Base-by-base conservation (phyloP, 1,140 invertebrate species). In the Panagrolaimus sp. region DNA sequence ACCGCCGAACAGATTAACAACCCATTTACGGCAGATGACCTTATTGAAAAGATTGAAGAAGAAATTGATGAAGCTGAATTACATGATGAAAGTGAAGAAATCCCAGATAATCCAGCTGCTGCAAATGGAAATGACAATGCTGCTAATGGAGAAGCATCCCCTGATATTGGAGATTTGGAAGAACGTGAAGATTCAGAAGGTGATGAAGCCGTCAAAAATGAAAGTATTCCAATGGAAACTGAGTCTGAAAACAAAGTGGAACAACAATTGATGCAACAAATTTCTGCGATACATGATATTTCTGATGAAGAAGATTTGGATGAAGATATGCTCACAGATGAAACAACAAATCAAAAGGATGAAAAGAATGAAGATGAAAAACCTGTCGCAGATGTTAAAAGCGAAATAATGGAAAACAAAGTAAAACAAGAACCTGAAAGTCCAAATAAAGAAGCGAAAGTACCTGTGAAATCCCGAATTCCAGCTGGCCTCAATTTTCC, bases 131-230 rank as follows among this genome's bases (percentile, higher is more conserved):
- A 58, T 28, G 52, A 21, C 5, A 24, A n/a, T 17, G 52, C 52
- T 21, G 17, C 52, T 12, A 28, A 58, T 1, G 52, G 17, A 26
- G 28, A 58, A 21, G 52, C 21, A 26, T 21, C 21, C 17, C 52
- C 52, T 14, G 52, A 58, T 28, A 58, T 58, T 58, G 52, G 15
- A 26, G 52, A 58, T 58, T 28, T 58, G 21, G 52, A 58, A 28
- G 52, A 58, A 58, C 52, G 52, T 58, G 21, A 58, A 28, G 52
- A 58, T 12, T 58, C 52, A 6, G 52, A 58, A 58, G 17, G 28
- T 6, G 52, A 58, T 21, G 52, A 58, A 21, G 5, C 10, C 52
- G 17, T 12, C 15, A 58, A 58, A 12, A 21, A 28, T 28, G 52
- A 58, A 26, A 28, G 21, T 28, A 58, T 28, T 12, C 52, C 52